Evolutionary conservation across 1,140 invertebrate species (phyloP).

Genomic region (Limonius californicus): DNA sequence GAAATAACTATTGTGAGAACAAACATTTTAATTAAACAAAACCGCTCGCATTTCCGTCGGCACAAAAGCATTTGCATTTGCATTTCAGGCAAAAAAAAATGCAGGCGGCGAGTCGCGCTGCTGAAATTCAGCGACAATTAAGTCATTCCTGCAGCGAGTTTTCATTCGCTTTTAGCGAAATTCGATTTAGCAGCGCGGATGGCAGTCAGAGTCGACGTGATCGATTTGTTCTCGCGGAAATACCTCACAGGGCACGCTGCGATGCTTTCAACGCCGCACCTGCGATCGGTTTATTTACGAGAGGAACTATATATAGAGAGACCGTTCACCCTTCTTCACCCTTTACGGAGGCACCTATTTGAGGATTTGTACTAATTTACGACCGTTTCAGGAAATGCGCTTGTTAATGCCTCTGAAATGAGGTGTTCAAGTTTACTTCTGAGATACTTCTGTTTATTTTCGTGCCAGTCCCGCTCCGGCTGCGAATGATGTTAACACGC

Average conservation of each 20-base stretch:
- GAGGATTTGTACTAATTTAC: slow-evolving; percentile 25
- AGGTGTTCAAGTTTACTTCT: neutral
- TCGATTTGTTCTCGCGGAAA: slow-evolving; percentile 5
- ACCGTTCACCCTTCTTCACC: slow-evolving; percentile 15
- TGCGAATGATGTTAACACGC: neutral
- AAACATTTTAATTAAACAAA: too few relatives aligned
- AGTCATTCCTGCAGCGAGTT: neutral
- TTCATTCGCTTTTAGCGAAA: neutral
- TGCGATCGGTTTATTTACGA: slow-evolving; percentile 26
- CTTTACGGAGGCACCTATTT: slow-evolving; percentile 17
- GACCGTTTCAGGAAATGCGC: slow-evolving; percentile 25
- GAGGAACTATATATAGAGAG: slow-evolving; percentile 19
- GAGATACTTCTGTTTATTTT: neutral
- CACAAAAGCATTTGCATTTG: too few relatives aligned
- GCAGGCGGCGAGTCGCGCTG: too few relatives aligned
- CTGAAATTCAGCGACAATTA: too few relatives aligned
- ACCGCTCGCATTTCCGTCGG: too few relatives aligned
- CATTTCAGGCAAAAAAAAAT: too few relatives aligned
- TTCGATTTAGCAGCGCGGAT: neutral
- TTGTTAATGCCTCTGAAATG: slow-evolving; percentile 23
- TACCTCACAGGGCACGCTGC: slow-evolving; percentile 4
- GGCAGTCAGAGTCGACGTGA: slow-evolving; percentile 1
- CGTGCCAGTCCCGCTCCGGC: neutral
- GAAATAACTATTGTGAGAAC: too few relatives aligned
- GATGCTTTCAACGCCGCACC: slow-evolving; percentile 24